Base-by-base conservation (phyloP, 1,140 invertebrate species). In the Colletes gigas region DNA sequence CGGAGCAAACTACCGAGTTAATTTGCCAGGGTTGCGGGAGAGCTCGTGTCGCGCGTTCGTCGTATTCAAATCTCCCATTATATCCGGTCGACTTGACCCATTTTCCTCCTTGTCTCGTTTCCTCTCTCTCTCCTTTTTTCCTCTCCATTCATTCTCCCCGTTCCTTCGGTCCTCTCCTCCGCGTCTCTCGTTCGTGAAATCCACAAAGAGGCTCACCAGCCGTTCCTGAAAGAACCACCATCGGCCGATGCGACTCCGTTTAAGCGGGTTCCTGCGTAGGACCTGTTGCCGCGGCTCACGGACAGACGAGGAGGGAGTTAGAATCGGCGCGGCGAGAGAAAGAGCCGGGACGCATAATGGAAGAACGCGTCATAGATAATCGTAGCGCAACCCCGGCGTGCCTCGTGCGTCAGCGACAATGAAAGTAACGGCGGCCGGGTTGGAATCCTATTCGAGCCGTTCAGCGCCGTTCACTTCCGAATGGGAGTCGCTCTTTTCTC, bases 301-400 rank as follows among this genome's bases (percentile, higher is more conserved):
- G 47, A 21, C 52, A 62, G 54, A 76, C 47, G 54, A 65, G 50
- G 60, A 39, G 60, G 47, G 83, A 76, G 39, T 12, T 15, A 44
- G 72, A 67, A 44, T 59, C 55, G 54, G n/a, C 52, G 82, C 66
- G 71, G 69, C 15, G 57, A 83, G 77, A 59, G 78, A 81, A 72
- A 74, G 73, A 75, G 63, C 50, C 30, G 69, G 57, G 75, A 78
- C 78, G 84, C 87, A 90, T 90, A 89, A 90, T 90, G 87, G 88
- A 92, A 91, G 88, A 91, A 91, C 88, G 76, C 88, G 85, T 90
- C 88, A 88, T 89, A 90, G 89, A 92, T 90, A 91, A 92, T 91
- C 88, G 88, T 90, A 88, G 89, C 83, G 82, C 83, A 78, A 65
- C 55, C 78, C 81, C 84, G 72, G 81, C 66, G 82, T 83, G 78